A percentile compares a stretch with the other conserved stretches of the same genome.
phyloP scores from a whole-genome alignment of 2,888 invertebrate genomes.

The Hypsopygia costalis region DNA sequence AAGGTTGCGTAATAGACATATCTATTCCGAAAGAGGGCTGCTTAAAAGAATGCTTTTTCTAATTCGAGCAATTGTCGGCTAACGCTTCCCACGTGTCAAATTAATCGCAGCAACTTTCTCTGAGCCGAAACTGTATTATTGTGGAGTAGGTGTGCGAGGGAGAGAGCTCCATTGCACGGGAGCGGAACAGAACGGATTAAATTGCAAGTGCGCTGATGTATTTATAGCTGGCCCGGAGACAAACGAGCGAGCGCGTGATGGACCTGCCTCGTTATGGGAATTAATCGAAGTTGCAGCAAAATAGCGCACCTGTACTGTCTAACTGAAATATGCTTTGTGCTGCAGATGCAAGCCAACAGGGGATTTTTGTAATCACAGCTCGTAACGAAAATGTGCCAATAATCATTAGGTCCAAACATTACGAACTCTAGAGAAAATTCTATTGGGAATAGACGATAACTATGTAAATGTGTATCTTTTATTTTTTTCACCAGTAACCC shows the following conservation, averaged over 20 bases:
- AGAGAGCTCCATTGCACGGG: constrained; percentile 49
- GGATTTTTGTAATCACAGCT: constrained; percentile 2
- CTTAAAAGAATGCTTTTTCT: constrained; percentile 11
- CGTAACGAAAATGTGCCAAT: constrained; percentile 1
- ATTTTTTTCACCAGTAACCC: no score
- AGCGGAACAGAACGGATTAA: constrained; percentile 75
- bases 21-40: neutral
- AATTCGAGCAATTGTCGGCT: constrained; percentile 44
- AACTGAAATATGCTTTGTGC: constrained; percentile 61
- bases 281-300: constrained; percentile 74
- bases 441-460: no score
- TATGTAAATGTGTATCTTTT: no score
- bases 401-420: neutral
- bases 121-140: constrained; percentile 43
- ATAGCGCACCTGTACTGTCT: constrained; percentile 67
- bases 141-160: constrained; percentile 34
- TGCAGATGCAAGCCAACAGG: constrained; percentile 4
- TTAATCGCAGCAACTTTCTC: constrained; percentile 63
- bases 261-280: constrained; percentile 79
- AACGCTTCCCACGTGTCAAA: constrained; percentile 34
- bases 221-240: constrained; percentile 77
- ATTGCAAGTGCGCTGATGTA: constrained; percentile 79
- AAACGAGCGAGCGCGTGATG: constrained; percentile 77
- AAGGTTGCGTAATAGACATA: neutral
- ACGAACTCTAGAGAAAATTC: neutral